Base-by-base conservation (phyloP, 2,113 vertebrate species). In the Rana temporaria region DNA sequence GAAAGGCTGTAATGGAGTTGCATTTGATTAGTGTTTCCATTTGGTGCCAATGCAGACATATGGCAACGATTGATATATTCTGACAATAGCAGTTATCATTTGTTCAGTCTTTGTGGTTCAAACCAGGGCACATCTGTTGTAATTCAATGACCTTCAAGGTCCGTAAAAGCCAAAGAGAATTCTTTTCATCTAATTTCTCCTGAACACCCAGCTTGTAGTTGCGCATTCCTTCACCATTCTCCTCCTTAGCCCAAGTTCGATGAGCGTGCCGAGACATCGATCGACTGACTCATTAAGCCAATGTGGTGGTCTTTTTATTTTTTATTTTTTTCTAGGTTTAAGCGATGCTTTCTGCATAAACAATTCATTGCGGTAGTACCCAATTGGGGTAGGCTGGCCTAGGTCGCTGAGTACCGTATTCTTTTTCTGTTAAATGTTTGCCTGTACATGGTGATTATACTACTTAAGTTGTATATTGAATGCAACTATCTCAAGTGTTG, bases 121-220 rank as follows among this genome's bases (percentile, higher is more conserved):
- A 90, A 91, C 88, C 85, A 89, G 90, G 90, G 85, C 90, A 90
- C 92, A 92, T 94, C 92, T 95, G 94, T 90, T 94, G 90, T 82
- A 87, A 91, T 87, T 89, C 88, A 59, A 53, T 93, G 93, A 93
- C 93, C 91, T 94, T 95, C 93, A 92, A 91, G 92, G 88, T 87
- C 89, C 88, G 79, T 88, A 86, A 87, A 92, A 87, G 88, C 75
- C 80, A 81, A 78, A 88, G 78, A 86, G 66, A 84, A 67, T 48
- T 26, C 64, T 82, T 86, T 84, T 78, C 42, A 76, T 81, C 73
- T 85, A 0, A 76, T 74, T 84, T 84, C 6, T 11, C 19, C 38
- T 0, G 0, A 4, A n/a, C 8, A 60, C 53, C 79, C 52, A 66
- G 62, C 74, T 0, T 24, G 1, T 34, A 38, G 72, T 52, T 20